Percentiles rank a stretch among this genome's conserved stretches.
These are phyloP conservation scores for Menidia beryllina DNA, from an alignment of 2,113 vertebrate species.

Conservation along the genomic window DNA sequence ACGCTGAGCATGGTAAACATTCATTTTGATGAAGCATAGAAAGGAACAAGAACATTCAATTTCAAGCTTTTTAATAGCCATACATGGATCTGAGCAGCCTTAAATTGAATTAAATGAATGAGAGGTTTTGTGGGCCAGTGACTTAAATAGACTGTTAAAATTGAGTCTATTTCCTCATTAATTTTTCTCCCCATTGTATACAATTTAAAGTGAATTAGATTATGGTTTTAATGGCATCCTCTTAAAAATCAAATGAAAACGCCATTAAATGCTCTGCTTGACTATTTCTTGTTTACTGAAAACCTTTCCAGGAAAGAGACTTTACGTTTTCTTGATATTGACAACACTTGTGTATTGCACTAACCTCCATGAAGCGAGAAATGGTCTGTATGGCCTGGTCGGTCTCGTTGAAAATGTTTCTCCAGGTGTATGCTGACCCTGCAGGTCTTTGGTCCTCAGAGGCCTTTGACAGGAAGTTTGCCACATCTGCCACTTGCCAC, in stretches of 20 bases:
- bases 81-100: neutral
- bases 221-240: neutral
- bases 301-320: neutral
- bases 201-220: neutral
- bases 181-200: neutral
- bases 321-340: neutral
- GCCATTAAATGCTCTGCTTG: neutral
- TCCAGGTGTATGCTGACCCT: slow-evolving; percentile 88
- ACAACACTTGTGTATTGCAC: slow-evolving; percentile 35
- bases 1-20: slow-evolving; percentile 1
- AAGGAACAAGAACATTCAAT: slow-evolving; percentile 40
- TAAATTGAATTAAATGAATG: neutral
- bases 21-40: slow-evolving; percentile 10
- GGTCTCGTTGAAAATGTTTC: slow-evolving; percentile 92
- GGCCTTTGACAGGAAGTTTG: slow-evolving; percentile 87
- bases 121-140: neutral
- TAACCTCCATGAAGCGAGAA: slow-evolving; percentile 97
- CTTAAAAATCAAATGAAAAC: slow-evolving; percentile 5
- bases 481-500: slow-evolving; percentile 88
- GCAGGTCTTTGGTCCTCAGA: slow-evolving; percentile 79
- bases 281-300: neutral
- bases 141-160: slow-evolving; percentile 19
- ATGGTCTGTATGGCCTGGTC: slow-evolving; percentile 90
- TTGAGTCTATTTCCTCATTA: slow-evolving; percentile 15
- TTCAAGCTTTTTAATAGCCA: slow-evolving; percentile 28